Conservation (phyloP, 2,113 vertebrate genomes). For the Sinosuthora webbiana region DNA sequence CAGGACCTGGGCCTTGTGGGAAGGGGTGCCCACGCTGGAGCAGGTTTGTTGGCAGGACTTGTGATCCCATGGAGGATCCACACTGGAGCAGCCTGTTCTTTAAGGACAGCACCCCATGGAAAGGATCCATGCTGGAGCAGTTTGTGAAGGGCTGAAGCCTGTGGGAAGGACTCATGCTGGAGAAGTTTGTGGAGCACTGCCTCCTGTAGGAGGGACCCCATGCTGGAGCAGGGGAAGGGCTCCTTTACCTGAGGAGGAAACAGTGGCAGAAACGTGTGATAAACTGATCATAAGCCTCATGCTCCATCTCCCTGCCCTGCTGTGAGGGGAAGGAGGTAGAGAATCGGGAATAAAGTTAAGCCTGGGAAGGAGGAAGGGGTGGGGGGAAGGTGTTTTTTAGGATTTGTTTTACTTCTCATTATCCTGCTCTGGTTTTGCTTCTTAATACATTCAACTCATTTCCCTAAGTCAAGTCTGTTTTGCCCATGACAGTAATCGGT, state of each 20-base stretch:
- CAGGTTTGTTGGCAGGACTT: not conserved
- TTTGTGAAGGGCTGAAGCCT: not conserved
- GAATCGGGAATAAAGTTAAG: not conserved
- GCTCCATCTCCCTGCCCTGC: not conserved
- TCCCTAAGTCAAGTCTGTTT: not conserved
- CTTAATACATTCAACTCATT: not conserved
- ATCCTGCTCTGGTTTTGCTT: not conserved
- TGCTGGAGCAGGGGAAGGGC: not conserved
- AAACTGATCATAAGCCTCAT: not conserved
- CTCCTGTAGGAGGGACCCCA: not conserved
- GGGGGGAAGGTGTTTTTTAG: not conserved
- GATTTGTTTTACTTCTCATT: not conserved
- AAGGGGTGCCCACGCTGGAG: not conserved
- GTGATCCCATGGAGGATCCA: not conserved
- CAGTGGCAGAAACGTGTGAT: not conserved
- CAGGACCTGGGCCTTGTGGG: not conserved
- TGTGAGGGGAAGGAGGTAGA: not conserved
- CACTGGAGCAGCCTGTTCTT: not conserved
- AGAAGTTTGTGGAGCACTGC: not conserved
- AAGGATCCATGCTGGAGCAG: not conserved
- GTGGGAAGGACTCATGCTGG: not conserved
- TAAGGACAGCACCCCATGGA: not conserved
- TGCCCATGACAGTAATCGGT: not conserved
- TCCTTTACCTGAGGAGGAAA: not conserved
- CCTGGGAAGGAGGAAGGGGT: not conserved